Percentiles rank a stretch among this genome's conserved stretches.
Conservation (phyloP, 2,888 invertebrate genomes). For the Lithophane socia region DNA sequence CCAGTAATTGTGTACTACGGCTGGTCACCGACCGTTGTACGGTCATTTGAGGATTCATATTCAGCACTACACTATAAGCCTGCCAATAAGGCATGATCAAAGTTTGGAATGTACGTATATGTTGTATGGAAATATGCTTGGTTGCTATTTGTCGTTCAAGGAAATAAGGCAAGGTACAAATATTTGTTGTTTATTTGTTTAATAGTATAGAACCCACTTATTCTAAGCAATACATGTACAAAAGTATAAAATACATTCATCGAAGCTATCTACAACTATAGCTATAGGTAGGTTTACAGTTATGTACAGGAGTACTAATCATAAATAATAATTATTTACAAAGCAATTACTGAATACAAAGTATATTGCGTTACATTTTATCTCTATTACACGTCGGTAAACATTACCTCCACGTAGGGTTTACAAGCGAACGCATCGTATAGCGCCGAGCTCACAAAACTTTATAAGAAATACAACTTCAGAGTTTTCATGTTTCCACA, state of each 20-base stretch:
- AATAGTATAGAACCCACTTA: conserved; percentile 74
- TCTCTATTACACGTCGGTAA: conserved; percentile 71
- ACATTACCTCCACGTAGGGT: conserved; percentile 70
- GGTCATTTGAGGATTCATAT: conserved; percentile 26
- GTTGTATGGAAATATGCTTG: too few relatives aligned
- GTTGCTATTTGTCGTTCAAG: neutral
- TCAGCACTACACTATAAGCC: conserved; percentile 4
- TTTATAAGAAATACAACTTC: conserved; percentile 82
- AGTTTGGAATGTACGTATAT: too few relatives aligned
- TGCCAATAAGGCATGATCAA: conserved; percentile 1
- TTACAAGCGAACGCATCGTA: conserved; percentile 70
- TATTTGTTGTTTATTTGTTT: conserved; percentile 60
- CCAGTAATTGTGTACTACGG: conserved; percentile 15
- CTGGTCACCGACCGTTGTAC: conserved; percentile 1
- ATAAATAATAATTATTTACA: conserved; percentile 87
- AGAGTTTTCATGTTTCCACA: conserved; percentile 84
- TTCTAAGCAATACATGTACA: conserved; percentile 72
- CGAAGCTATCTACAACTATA: conserved; percentile 75
- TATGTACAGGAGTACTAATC: conserved; percentile 81
- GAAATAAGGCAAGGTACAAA: conserved; percentile 41
- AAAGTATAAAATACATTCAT: conserved; percentile 72
- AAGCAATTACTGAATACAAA: conserved; percentile 73
- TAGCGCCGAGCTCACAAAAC: conserved; percentile 74
- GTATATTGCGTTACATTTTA: conserved; percentile 69
- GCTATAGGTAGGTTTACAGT: conserved; percentile 69